Conservation (phyloP, 2,888 invertebrate species). For the Pterostichus madidus region DNA sequence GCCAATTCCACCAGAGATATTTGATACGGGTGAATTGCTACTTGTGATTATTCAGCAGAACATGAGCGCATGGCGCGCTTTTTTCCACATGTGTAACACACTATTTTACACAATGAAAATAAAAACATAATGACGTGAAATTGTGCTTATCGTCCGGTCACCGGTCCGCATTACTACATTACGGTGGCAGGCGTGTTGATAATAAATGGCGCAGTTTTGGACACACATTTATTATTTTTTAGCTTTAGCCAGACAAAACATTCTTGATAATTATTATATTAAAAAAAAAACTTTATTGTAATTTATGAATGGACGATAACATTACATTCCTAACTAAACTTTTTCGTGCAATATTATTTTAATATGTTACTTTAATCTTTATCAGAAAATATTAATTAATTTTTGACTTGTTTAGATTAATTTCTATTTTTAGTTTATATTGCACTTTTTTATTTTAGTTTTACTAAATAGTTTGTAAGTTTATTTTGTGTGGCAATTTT, state of each 20-base stretch:
- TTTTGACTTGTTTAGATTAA: slow-evolving; percentile 15
- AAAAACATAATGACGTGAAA: slow-evolving; percentile 15
- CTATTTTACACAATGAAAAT: slow-evolving; percentile 34
- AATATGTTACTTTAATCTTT: background rate
- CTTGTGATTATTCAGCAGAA: slow-evolving; percentile 51
- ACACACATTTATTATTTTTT: slow-evolving; percentile 34
- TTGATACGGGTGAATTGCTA: slow-evolving; percentile 35
- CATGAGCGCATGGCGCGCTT: slow-evolving; percentile 16
- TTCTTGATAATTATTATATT: background rate
- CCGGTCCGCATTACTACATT: background rate
- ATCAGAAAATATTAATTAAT: slow-evolving; percentile 31
- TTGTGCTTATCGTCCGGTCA: slow-evolving; percentile 17
- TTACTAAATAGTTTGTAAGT: background rate
- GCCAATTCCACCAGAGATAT: slow-evolving; percentile 6
- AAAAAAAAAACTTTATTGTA: slow-evolving; percentile 11
- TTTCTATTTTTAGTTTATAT: slow-evolving; percentile 29
- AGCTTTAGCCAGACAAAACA: slow-evolving; percentile 47
- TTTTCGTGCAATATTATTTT: background rate
- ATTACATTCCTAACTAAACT: background rate
- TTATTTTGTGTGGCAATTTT: slow-evolving; percentile 26
- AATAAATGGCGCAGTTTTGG: slow-evolving; percentile 7
- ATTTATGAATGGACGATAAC: slow-evolving; percentile 12
- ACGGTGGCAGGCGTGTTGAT: background rate
- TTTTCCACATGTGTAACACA: slow-evolving; percentile 25
- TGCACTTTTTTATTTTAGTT: background rate